These are phyloP conservation scores for Cataglyphis albicans DNA, from an alignment of 2,888 invertebrate genomes.

Conservation along the genomic window DNA sequence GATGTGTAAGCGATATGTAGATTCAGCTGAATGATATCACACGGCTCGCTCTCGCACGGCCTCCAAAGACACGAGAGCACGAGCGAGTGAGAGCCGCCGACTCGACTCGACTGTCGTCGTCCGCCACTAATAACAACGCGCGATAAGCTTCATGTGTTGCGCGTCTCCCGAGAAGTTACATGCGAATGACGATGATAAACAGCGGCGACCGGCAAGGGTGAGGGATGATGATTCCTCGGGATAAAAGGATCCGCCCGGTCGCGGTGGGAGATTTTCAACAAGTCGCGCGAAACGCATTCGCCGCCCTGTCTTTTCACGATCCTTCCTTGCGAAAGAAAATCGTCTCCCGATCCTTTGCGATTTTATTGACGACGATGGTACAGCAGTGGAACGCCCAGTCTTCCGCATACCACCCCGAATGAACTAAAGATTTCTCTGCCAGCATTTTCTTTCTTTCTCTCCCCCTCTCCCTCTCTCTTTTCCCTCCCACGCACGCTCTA, in stretches of 20 bases:
- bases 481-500: neutral
- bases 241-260: neutral
- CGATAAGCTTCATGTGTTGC: constrained; percentile 29
- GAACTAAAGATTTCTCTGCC: constrained; percentile 73
- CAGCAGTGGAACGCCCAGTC: constrained; percentile 74
- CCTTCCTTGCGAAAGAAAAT: constrained; percentile 37
- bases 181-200: constrained; percentile 29
- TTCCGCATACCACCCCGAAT: constrained; percentile 74
- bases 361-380: constrained; percentile 65
- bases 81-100: constrained; percentile 45
- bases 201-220: neutral
- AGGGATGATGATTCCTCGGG: constrained; percentile 15
- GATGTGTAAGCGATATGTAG: neutral
- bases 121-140: constrained; percentile 49
- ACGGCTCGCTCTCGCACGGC: constrained; percentile 30
- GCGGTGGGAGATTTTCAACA: constrained; percentile 30
- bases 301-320: constrained; percentile 28
- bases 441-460: constrained; percentile 42
- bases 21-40: constrained; percentile 2
- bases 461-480: neutral
- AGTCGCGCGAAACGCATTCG: constrained; percentile 3
- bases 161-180: constrained; percentile 39
- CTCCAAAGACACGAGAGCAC: constrained; percentile 25
- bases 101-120: constrained; percentile 35
- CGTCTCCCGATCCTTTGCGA: constrained; percentile 32